Conservation (phyloP, 2,113 vertebrate species). For the Rhizomys pruinosus region DNA sequence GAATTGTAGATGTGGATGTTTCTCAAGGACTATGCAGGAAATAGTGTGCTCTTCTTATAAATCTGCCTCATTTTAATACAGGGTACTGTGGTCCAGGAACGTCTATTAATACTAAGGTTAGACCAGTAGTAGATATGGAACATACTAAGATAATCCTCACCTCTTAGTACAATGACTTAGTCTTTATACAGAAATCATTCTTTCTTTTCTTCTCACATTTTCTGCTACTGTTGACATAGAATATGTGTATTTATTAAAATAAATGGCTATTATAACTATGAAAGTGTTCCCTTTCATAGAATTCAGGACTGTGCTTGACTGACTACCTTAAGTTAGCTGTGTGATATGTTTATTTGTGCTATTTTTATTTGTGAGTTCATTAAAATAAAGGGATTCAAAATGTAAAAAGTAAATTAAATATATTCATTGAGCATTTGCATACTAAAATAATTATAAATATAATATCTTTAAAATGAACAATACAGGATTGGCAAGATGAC, state of each 20-base stretch:
- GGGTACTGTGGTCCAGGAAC: neutral
- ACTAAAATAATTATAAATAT: neutral
- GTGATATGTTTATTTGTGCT: neutral
- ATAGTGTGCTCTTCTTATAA: constrained; percentile 1
- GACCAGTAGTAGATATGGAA: neutral
- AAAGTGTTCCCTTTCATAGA: neutral
- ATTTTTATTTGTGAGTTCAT: neutral
- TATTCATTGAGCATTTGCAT: neutral
- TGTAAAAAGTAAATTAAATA: neutral
- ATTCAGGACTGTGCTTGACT: neutral
- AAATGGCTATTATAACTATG: neutral
- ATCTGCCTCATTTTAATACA: neutral
- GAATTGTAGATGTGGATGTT: neutral
- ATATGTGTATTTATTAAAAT: neutral
- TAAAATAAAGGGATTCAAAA: neutral
- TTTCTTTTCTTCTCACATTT: constrained; percentile 11
- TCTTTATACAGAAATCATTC: neutral
- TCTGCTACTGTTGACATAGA: neutral
- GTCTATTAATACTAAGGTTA: neutral
- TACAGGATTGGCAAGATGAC: neutral
- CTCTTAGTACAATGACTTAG: neutral
- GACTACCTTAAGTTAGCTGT: neutral
- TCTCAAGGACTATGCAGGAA: constrained; percentile 39
- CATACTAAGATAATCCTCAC: neutral
- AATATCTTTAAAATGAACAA: neutral